These are phyloP conservation scores for Myiozetetes cayanensis DNA, from an alignment of 2,113 vertebrate species.

Conservation along the genomic window DNA sequence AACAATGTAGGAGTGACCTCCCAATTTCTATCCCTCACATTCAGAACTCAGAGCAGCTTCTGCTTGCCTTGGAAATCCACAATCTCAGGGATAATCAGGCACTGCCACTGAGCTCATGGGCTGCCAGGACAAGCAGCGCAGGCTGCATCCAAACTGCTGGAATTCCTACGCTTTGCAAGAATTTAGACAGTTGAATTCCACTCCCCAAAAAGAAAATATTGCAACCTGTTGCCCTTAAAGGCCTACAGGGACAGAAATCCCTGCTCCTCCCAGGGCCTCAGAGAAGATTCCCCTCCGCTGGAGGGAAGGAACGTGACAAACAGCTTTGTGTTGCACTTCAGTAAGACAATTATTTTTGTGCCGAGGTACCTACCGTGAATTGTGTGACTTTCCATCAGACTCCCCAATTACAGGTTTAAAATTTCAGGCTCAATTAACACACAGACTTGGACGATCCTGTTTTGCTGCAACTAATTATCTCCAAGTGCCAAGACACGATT, in stretches of 20 bases:
- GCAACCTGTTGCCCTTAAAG: background rate
- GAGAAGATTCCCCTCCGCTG: background rate
- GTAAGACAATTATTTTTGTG: background rate
- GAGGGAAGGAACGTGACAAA: background rate
- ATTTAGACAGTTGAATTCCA: background rate
- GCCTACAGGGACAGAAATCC: background rate
- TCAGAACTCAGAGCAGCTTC: background rate
- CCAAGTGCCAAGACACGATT: background rate
- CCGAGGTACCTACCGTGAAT: background rate
- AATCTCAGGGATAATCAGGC: rapidly evolving
- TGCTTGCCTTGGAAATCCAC: background rate
- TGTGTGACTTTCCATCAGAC: background rate
- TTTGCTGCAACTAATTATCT: conserved; percentile 35
- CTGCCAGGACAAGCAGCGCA: background rate
- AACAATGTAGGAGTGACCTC: background rate
- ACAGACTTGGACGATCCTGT: background rate
- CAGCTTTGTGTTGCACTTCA: background rate
- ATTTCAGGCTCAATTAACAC: conserved; percentile 52
- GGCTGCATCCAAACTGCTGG: background rate
- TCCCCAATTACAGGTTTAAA: background rate
- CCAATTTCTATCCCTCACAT: background rate
- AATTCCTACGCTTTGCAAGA: background rate
- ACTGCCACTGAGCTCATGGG: rapidly evolving
- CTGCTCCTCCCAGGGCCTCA: background rate
- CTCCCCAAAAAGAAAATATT: background rate